Conservation (phyloP, 2,113 vertebrate genomes). For the Anarrhichthys ocellatus region DNA sequence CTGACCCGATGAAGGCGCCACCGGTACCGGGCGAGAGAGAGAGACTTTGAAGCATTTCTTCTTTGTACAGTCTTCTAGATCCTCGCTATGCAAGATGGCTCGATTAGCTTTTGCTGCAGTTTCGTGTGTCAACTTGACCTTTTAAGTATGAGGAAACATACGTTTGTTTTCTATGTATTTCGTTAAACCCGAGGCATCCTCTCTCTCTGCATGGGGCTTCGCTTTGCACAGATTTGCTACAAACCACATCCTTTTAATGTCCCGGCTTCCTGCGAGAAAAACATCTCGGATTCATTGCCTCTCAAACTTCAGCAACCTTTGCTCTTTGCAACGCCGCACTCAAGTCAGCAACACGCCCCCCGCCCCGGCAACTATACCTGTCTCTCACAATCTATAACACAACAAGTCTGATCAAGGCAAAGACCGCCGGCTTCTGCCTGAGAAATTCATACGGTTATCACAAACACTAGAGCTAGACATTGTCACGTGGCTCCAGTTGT, state of each 20-base stretch:
- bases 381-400: neutral
- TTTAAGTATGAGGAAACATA: constrained; percentile 25
- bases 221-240: constrained; percentile 38
- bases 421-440: neutral
- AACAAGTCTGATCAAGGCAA: constrained; percentile 8
- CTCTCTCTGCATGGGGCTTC: neutral
- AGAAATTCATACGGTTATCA: neutral
- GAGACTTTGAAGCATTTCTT: too few species aligned
- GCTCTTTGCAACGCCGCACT: neutral
- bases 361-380: too few species aligned
- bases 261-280: too few species aligned
- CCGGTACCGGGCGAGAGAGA: too few species aligned
- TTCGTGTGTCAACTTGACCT: constrained; percentile 11
- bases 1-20: neutral
- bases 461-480: neutral
- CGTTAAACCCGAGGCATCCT: neutral
- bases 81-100: neutral
- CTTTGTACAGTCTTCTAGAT: neutral
- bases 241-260: constrained; percentile 60
- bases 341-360: neutral
- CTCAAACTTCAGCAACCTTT: constrained; percentile 12
- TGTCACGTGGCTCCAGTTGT: neutral
- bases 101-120: neutral
- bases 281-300: neutral
- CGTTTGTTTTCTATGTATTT: neutral